A percentile compares a stretch with the other conserved stretches of the same genome.
These are phyloP conservation scores for Cephalopterus ornatus DNA, from an alignment of 2,113 vertebrate genomes.

Conservation along the genomic window DNA sequence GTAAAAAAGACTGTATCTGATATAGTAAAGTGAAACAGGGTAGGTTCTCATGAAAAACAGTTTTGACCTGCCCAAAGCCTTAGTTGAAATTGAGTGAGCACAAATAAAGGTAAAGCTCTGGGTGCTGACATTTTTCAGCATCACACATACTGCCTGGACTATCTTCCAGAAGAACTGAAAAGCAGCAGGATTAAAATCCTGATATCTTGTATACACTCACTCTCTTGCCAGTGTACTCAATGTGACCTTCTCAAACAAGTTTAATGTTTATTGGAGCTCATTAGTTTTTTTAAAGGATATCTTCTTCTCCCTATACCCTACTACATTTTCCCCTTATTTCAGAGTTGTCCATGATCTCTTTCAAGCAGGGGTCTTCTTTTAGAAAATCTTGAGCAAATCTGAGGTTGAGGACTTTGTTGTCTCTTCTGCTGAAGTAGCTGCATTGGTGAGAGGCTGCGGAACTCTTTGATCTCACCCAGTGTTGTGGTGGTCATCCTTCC, in stretches of 20 bases:
- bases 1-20: neutral
- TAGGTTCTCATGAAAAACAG: neutral
- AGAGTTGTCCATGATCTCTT: neutral
- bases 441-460: neutral
- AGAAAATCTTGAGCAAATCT: neutral
- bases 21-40: neutral
- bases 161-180: neutral
- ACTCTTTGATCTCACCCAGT: neutral
- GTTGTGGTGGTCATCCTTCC: accelerated
- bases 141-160: neutral
- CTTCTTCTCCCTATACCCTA: neutral
- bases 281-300: neutral
- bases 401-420: neutral
- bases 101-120: neutral
- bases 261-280: neutral
- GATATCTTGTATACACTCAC: neutral
- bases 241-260: neutral
- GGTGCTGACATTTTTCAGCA: neutral
- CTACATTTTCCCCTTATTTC: neutral
- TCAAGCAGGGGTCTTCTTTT: neutral
- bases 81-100: neutral
- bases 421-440: neutral
- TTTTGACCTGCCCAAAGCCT: neutral
- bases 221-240: neutral
- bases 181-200: neutral